Conservation (phyloP, 2,113 vertebrate species). For the Gambusia affinis region DNA sequence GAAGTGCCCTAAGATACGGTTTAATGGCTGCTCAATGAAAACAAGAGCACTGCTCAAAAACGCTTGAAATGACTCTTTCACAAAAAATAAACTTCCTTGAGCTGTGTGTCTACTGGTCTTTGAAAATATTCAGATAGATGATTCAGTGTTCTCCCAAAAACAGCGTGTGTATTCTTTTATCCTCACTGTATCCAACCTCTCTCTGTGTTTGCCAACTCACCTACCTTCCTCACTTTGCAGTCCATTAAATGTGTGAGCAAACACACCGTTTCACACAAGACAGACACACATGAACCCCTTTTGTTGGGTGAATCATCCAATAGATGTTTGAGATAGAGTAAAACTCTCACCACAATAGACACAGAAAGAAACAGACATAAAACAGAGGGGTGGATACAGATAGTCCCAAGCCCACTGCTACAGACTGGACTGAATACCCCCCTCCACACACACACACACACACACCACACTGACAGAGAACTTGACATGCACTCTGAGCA, state of each 20-base stretch:
- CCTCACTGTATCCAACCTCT: conserved; percentile 22
- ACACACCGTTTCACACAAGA: conserved; percentile 29
- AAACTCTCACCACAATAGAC: conserved; percentile 40
- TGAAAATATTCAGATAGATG: conserved; percentile 5
- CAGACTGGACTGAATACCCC: conserved; percentile 68
- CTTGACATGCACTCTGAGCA: conserved; percentile 63
- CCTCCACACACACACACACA: conserved; percentile 67
- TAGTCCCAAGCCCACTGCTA: conserved; percentile 47
- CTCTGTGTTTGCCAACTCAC: conserved; percentile 26
- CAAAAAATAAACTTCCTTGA: not conserved
- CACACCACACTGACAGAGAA: conserved; percentile 53
- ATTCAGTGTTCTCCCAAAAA: conserved; percentile 8
- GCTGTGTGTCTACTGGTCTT: not conserved
- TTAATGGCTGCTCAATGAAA: conserved; percentile 1
- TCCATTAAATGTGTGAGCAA: conserved; percentile 50
- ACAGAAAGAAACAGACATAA: conserved; percentile 20
- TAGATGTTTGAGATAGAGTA: conserved; percentile 32
- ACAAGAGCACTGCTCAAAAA: not conserved
- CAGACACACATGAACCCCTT: conserved; percentile 27
- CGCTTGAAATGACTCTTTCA: not conserved
- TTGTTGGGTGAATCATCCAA: conserved; percentile 57
- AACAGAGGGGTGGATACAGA: conserved; percentile 50
- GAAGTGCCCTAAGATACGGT: conserved; percentile 5
- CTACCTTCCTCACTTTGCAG: conserved; percentile 28
- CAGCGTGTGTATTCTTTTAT: conserved; percentile 22